Percentiles rank a stretch among this genome's conserved stretches.
These are phyloP conservation scores for Chlamydotis undulata DNA, from an alignment of 2,113 vertebrate species.

Conservation along the genomic window DNA sequence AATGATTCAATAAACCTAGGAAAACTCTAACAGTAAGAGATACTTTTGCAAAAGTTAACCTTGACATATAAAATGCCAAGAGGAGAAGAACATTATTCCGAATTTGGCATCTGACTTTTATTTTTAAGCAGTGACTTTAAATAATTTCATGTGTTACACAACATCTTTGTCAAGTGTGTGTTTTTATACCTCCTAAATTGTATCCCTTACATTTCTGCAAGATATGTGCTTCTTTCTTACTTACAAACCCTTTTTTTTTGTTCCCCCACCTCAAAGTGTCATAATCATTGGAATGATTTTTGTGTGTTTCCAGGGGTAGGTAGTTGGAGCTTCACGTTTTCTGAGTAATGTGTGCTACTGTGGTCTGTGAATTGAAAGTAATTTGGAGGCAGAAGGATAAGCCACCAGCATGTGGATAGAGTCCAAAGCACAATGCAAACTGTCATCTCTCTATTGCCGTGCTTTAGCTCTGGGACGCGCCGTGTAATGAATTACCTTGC, in stretches of 20 bases:
- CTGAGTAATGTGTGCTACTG: not conserved
- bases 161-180: not conserved
- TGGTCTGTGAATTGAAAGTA: not conserved
- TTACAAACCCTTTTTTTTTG: not conserved
- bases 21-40: not conserved
- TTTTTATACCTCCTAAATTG: not conserved
- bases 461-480: not conserved
- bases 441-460: not conserved
- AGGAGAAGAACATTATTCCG: not conserved
- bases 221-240: not conserved
- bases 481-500: not conserved
- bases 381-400: not conserved
- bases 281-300: not conserved
- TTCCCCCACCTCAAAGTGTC: rapidly evolving
- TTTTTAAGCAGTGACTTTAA: not conserved
- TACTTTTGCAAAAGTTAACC: not conserved
- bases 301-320: not conserved
- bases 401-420: not conserved
- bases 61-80: not conserved
- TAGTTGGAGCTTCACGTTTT: not conserved
- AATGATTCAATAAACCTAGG: not conserved
- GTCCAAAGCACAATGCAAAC: not conserved
- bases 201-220: not conserved
- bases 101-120: not conserved
- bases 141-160: not conserved